A percentile compares a stretch with the other conserved stretches of the same genome.
These are phyloP conservation scores for Lathamus discolor DNA, from an alignment of 2,113 vertebrate genomes.

Conservation along the genomic window DNA sequence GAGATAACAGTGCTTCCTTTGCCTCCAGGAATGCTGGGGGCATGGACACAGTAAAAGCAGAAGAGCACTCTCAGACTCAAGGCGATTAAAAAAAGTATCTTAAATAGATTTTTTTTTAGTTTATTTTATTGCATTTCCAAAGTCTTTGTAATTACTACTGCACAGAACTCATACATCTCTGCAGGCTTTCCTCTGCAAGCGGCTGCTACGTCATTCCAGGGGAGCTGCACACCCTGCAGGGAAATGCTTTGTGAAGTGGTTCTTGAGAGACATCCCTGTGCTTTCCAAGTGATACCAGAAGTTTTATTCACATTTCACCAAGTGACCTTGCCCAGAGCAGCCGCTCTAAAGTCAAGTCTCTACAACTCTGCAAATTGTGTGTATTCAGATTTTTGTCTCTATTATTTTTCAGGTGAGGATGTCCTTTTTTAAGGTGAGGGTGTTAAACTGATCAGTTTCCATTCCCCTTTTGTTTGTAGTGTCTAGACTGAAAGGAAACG, in stretches of 20 bases:
- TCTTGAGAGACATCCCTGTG: not conserved
- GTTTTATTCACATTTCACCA: not conserved
- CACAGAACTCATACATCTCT: not conserved
- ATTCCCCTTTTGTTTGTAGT: not conserved
- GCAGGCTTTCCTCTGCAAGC: not conserved
- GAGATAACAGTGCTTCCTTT: not conserved
- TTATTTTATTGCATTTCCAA: not conserved
- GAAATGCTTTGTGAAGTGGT: not conserved
- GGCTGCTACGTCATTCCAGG: not conserved
- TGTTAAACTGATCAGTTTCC: not conserved
- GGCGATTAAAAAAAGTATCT: not conserved
- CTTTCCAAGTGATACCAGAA: not conserved
- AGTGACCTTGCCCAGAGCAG: slow-evolving; percentile 34
- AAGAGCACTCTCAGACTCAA: not conserved
- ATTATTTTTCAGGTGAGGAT: not conserved
- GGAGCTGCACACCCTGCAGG: slow-evolving; percentile 11
- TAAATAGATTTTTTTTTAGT: not conserved
- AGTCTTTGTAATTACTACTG: not conserved
- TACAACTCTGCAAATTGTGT: not conserved
- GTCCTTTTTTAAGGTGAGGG: not conserved
- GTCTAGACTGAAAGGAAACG: not conserved
- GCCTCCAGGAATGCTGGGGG: slow-evolving; percentile 19
- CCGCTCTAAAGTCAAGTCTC: not conserved
- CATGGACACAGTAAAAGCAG: not conserved
- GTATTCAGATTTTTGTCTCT: not conserved